phyloP scores from a whole-genome alignment of 1,140 invertebrate genomes.

The Neodiprion pinetum region DNA sequence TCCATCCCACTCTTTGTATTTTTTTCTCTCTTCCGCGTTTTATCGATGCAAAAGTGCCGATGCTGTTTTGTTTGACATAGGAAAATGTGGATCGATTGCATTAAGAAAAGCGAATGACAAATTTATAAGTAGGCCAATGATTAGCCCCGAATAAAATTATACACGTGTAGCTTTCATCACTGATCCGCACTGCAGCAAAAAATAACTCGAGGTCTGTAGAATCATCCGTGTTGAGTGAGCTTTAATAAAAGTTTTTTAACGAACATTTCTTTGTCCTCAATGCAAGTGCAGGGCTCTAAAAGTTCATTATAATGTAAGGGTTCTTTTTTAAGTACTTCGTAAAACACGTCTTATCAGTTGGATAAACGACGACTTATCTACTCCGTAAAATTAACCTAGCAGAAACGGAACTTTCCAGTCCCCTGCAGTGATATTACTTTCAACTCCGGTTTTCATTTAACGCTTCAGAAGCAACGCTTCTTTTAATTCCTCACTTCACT shows the following conservation, averaged over 20 bases:
- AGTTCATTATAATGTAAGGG: slow-evolving; percentile 2
- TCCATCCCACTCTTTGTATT: background rate
- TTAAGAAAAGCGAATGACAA: too few species aligned
- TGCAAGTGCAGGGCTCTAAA: background rate
- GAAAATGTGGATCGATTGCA: too few species aligned
- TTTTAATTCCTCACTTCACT: background rate
- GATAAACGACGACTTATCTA: background rate
- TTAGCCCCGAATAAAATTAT: too few species aligned
- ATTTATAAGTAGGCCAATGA: too few species aligned
- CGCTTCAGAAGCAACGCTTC: background rate
- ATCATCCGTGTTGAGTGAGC: background rate
- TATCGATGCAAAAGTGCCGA: background rate
- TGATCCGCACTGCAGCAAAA: background rate
- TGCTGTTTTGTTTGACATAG: background rate
- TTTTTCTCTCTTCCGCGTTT: background rate
- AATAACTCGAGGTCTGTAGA: background rate
- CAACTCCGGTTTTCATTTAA: background rate
- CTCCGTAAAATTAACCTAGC: slow-evolving; percentile 8
- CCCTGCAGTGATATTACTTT: background rate
- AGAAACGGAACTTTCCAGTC: background rate
- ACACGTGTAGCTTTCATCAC: background rate
- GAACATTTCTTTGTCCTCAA: background rate
- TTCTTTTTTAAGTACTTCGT: slow-evolving; percentile 1
- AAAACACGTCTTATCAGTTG: slow-evolving; percentile 8
- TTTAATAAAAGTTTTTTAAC: background rate